Evolutionary conservation across 2,113 vertebrate species (phyloP), one percentile per base, ranked within the genome.

Genomic region (Pimephales promelas): DNA sequence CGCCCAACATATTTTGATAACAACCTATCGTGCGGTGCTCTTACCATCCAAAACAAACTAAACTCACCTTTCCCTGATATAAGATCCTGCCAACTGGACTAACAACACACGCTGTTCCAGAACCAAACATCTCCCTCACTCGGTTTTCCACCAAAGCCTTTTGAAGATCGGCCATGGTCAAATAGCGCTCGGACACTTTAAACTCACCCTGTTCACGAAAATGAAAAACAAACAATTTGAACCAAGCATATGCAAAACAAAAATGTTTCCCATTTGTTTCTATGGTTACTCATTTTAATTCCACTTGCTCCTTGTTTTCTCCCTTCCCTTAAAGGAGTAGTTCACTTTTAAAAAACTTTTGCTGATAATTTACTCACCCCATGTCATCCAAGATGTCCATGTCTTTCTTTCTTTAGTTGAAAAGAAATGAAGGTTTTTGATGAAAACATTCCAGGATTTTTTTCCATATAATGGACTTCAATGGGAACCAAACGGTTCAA

Each of bases 121-220:
- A 94, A 61, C 97, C 97, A 79, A 99, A 99, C 94, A 98, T 93
- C 91, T 97, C 97, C 91, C 90, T 96, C 76, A 98, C 94, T 28
- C 96, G 92, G 83, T 90, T 90, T 75, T 93, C 92, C 81, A 95
- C 91, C 88, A 97, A 84, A 20, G 95, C 97, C 9, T 64, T 13
- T 36, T 62, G 86, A 79, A 99, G 89, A 36, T 96, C 93, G 4
- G 56, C 87, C 97, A 98, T 98, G 80, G 96, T 98, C 79, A 99
- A 90, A 72, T 95, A 92, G 5, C 96, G 83, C 90, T 98, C 97
- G 0, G 93, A 92, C 57, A 98, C 97, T 89, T 96, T 95, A 88
- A 97, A 96, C 83, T 96, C 95, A 52, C 90, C 93, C 97, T 98
- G 90, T 20, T n/a, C 40, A 31, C 14, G 36, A 2, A 77, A 28